Evolutionary conservation across 2,888 invertebrate genomes (phyloP).

Genomic region (Drosophila seclusa): DNA sequence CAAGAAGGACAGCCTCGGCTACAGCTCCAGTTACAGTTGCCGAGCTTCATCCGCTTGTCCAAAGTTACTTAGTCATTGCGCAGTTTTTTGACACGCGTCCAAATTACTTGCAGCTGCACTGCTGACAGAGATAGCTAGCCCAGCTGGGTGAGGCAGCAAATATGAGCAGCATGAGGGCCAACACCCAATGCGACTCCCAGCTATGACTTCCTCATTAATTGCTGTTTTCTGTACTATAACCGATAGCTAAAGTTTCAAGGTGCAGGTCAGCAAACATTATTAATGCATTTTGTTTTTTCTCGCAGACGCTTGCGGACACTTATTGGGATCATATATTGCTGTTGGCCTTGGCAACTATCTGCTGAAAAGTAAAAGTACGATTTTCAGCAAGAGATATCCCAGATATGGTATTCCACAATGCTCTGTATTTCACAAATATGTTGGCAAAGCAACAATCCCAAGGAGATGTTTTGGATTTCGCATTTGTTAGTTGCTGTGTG

Average conservation of each 20-base stretch:
- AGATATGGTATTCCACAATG: slow-evolving; percentile 40
- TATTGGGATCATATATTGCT: slow-evolving; percentile 31
- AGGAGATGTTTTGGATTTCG: slow-evolving; percentile 35
- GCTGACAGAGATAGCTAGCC: slow-evolving; percentile 7
- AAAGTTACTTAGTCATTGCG: slow-evolving; percentile 42
- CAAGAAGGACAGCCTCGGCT: slow-evolving; percentile 16
- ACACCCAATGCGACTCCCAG: neutral
- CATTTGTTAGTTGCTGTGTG: neutral
- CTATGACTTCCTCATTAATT: slow-evolving; percentile 35
- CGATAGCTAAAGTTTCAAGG: slow-evolving; percentile 38
- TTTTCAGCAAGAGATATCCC: slow-evolving; percentile 29
- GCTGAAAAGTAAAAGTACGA: slow-evolving; percentile 30
- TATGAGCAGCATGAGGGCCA: neutral
- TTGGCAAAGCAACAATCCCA: slow-evolving; percentile 41
- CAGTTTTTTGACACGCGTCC: slow-evolving; percentile 61
- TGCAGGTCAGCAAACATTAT: slow-evolving; percentile 21
- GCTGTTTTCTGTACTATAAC: slow-evolving; percentile 2
- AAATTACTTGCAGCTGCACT: slow-evolving; percentile 34
- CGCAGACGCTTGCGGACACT: slow-evolving; percentile 5
- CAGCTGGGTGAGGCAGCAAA: neutral
- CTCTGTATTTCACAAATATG: slow-evolving; percentile 41
- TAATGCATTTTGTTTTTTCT: slow-evolving; percentile 32
- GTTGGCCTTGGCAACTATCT: slow-evolving; percentile 27
- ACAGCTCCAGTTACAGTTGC: neutral
- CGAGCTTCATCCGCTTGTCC: slow-evolving; percentile 7